Percentiles rank a stretch among this genome's conserved stretches.
These are phyloP conservation scores for Embidobia sp. DNA, from an alignment of 2,888 invertebrate genomes.

Conservation along the genomic window DNA sequence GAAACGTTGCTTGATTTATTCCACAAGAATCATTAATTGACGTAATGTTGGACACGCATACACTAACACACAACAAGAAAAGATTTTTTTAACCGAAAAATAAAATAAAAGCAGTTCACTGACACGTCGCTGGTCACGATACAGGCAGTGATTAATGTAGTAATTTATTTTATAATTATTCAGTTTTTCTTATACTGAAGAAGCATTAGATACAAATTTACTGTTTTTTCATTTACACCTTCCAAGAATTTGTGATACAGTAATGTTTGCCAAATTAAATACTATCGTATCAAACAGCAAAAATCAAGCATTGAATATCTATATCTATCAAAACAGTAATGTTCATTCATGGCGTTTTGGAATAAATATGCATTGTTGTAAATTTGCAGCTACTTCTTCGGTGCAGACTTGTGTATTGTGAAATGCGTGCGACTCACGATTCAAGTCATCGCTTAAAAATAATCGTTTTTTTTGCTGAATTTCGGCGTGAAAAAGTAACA, in stretches of 20 bases:
- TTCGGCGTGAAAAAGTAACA: constrained; percentile 66
- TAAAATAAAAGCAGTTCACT: constrained; percentile 42
- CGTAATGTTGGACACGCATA: constrained; percentile 39
- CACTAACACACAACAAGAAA: constrained; percentile 14
- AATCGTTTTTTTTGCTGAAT: constrained; percentile 24
- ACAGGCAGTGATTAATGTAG: constrained; percentile 75
- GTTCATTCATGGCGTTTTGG: too few relatives aligned
- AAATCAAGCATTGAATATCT: too few relatives aligned
- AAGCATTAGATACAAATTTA: constrained; percentile 20
- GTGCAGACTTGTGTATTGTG: constrained; percentile 11
- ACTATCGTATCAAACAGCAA: too few relatives aligned
- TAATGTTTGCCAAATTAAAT: too few relatives aligned
- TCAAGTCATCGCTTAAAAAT: constrained; percentile 52
- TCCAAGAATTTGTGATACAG: too few relatives aligned
- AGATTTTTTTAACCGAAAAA: constrained; percentile 5
- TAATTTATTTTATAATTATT: constrained; percentile 55
- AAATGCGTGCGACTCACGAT: constrained; percentile 56
- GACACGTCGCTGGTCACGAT: constrained; percentile 66
- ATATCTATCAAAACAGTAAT: too few relatives aligned
- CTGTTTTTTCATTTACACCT: too few relatives aligned
- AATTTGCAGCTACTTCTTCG: neutral
- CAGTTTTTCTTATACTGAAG: constrained; percentile 13
- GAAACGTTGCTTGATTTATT: constrained; percentile 29
- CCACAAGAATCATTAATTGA: constrained; percentile 56
- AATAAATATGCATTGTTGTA: too few relatives aligned